Conservation (phyloP, 2,888 invertebrate genomes). For the Pristionchus arcanus region DNA sequence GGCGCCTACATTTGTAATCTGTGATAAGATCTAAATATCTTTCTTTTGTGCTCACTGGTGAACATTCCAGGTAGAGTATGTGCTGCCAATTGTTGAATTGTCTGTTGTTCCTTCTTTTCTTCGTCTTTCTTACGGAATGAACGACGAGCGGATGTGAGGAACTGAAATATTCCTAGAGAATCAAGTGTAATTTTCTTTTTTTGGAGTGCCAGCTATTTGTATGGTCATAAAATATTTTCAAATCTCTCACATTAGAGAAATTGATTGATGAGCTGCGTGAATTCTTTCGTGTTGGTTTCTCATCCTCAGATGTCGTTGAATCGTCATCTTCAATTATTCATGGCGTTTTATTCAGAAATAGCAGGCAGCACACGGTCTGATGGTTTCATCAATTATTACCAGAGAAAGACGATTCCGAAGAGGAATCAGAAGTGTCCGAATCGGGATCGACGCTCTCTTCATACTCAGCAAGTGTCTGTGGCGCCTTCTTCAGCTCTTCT, state of each 20-base stretch:
- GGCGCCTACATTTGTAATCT: background rate
- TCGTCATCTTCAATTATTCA: background rate
- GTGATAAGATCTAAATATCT: too few relatives aligned
- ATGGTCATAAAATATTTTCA: background rate
- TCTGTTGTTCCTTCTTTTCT: conserved; percentile 17
- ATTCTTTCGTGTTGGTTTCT: background rate
- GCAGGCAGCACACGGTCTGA: too few relatives aligned
- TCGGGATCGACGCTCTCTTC: conserved; percentile 64
- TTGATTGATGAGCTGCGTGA: conserved; percentile 1
- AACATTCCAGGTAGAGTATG: conserved; percentile 48
- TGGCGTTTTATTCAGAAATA: too few relatives aligned
- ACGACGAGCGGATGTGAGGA: conserved; percentile 27
- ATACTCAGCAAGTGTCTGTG: conserved; percentile 80
- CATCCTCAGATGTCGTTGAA: background rate
- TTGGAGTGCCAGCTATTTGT: too few relatives aligned
- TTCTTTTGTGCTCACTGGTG: background rate
- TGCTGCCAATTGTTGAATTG: conserved; percentile 43
- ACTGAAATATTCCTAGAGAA: conserved; percentile 9
- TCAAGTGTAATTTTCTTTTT: background rate
- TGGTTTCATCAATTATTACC: too few relatives aligned
- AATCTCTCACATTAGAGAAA: background rate
- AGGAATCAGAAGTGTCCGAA: conserved; percentile 63
- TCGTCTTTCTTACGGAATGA: conserved; percentile 37
- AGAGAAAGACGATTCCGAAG: background rate
- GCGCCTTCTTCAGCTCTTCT: conserved; percentile 97